phyloP scores from a whole-genome alignment of 2,888 invertebrate species.

The Tetanocera ferruginea region DNA sequence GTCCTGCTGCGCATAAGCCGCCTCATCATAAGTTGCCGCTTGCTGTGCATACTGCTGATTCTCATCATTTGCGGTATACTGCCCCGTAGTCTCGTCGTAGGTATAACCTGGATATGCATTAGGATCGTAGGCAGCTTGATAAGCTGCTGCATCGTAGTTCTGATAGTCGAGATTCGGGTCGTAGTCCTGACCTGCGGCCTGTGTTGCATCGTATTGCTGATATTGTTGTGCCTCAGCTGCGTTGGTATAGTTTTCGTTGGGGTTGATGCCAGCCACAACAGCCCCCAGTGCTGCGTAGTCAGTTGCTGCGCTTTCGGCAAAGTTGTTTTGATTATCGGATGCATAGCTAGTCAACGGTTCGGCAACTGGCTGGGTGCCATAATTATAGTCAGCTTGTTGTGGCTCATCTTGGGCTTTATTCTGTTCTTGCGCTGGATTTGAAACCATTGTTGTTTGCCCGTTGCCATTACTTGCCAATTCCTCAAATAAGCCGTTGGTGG shows the following conservation, averaged over 20 bases:
- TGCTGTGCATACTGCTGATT: constrained; percentile 54
- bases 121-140: constrained; percentile 59
- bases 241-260: neutral
- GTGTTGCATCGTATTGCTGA: constrained; percentile 16
- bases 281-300: neutral
- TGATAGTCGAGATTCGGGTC: constrained; percentile 59
- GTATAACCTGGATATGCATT: constrained; percentile 66
- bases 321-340: neutral
- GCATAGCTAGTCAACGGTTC: neutral
- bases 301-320: neutral
- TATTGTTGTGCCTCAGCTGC: constrained; percentile 19
- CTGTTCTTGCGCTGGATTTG: constrained; percentile 21
- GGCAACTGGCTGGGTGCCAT: neutral
- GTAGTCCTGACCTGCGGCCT: constrained; percentile 55
- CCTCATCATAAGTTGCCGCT: constrained; percentile 45
- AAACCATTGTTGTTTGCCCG: constrained; percentile 3
- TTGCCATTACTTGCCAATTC: constrained; percentile 50
- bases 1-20: constrained; percentile 37
- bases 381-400: constrained; percentile 14
- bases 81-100: constrained; percentile 64
- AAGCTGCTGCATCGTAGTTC: constrained; percentile 63
- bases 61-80: constrained; percentile 62
- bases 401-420: neutral
- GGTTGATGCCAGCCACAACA: neutral
- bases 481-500: constrained; percentile 49